Conservation (phyloP, 53 echinoderm and acorn worm species). For the Holothuria scabra region DNA sequence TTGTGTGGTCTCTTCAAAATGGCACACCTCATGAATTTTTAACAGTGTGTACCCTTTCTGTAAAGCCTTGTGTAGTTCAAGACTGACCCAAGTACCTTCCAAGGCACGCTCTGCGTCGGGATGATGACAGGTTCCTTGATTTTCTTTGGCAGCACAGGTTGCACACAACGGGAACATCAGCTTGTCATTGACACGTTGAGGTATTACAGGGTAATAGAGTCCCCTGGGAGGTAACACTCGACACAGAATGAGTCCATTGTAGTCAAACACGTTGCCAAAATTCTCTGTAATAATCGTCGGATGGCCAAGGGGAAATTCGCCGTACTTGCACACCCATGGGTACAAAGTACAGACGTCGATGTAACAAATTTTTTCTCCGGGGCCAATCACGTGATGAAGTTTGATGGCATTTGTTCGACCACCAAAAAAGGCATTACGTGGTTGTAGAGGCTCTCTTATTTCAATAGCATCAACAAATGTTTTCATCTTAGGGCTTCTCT, state of each 20-base stretch:
- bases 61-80: too few relatives aligned
- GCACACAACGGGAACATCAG: too few relatives aligned
- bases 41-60: too few relatives aligned
- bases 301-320: too few relatives aligned
- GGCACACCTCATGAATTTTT: too few relatives aligned
- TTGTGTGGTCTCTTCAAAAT: too few relatives aligned
- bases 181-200: neutral
- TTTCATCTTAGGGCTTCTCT: constrained; percentile 30
- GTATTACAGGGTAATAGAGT: constrained; percentile 63
- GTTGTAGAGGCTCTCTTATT: too few relatives aligned
- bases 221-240: constrained; percentile 54
- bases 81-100: too few relatives aligned
- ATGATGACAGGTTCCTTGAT: constrained; percentile 35
- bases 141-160: too few relatives aligned
- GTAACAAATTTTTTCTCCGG: constrained; percentile 44
- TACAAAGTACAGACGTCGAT: constrained; percentile 48
- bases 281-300: constrained; percentile 59
- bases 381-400: constrained; percentile 8
- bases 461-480: too few relatives aligned
- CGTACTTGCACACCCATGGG: constrained; percentile 58
- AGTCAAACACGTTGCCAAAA: constrained; percentile 48
- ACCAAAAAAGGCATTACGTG: too few relatives aligned
- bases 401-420: constrained; percentile 52
- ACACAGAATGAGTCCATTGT: constrained; percentile 61
- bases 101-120: constrained; percentile 39